Evolutionary conservation across 2,888 invertebrate species (phyloP).

Genomic region (Caenorhabditis plicata): DNA sequence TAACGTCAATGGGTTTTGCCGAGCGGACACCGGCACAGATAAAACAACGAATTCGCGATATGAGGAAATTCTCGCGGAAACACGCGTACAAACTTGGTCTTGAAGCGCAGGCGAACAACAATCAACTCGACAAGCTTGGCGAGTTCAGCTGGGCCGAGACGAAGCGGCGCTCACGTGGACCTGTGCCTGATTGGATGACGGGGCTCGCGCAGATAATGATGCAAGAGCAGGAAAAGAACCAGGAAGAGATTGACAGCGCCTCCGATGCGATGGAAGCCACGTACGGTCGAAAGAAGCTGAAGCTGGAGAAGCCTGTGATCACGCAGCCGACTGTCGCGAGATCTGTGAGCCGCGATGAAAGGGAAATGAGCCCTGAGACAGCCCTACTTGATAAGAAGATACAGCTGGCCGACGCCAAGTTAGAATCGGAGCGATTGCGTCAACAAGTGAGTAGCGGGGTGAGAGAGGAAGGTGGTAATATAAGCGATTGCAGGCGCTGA

Average conservation of each 20-base stretch:
- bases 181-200: slow-evolving; percentile 32
- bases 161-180: slow-evolving; percentile 24
- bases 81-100: slow-evolving; percentile 25
- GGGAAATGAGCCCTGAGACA: slow-evolving; percentile 12
- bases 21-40: slow-evolving; percentile 30
- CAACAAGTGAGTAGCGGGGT: slow-evolving; percentile 22
- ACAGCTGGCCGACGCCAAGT: slow-evolving; percentile 18
- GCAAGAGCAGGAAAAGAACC: slow-evolving; percentile 20
- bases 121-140: not conserved
- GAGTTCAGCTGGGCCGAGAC: slow-evolving; percentile 30
- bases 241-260: slow-evolving; percentile 20
- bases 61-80: slow-evolving; percentile 32
- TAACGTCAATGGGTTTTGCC: slow-evolving; percentile 29
- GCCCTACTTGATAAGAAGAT: slow-evolving; percentile 19
- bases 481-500: slow-evolving; percentile 23
- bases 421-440: slow-evolving; percentile 16
- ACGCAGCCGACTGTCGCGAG: not conserved
- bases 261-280: slow-evolving; percentile 29
- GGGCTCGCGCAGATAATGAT: slow-evolving; percentile 32
- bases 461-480: too few species aligned
- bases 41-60: slow-evolving; percentile 26
- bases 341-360: not conserved
- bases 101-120: slow-evolving; percentile 1
- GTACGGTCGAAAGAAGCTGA: slow-evolving; percentile 14
- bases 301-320: not conserved